A percentile compares a stretch with the other conserved stretches of the same genome.
phyloP scores from a whole-genome alignment of 53 echinoderm and acorn worm genomes.

The Holothuria leucospilota region DNA sequence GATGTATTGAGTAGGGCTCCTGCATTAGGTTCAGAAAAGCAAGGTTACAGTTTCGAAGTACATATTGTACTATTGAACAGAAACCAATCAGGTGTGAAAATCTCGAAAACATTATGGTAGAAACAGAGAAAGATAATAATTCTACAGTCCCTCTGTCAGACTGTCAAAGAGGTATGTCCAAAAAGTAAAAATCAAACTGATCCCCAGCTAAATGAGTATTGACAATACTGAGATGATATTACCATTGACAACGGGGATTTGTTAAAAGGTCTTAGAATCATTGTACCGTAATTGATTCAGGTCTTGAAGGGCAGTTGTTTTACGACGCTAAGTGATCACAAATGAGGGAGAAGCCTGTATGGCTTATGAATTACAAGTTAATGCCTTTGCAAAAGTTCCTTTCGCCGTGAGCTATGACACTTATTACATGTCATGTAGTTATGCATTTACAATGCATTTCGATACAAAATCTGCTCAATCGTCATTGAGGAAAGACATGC shows the following conservation, averaged over 20 bases:
- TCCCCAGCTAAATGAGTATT: conserved; percentile 34
- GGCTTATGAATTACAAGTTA: no score
- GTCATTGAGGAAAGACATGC: conserved; percentile 42
- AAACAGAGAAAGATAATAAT: conserved; percentile 7
- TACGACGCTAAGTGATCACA: no score
- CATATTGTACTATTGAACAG: not conserved
- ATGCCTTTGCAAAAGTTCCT: no score
- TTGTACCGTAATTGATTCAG: no score
- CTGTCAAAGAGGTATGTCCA: conserved; percentile 41
- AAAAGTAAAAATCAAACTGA: conserved; percentile 24
- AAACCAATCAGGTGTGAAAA: not conserved
- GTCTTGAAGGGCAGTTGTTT: no score
- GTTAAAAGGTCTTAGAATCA: conserved; percentile 42
- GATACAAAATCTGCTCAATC: no score
- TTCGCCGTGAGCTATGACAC: no score
- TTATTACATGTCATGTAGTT: no score
- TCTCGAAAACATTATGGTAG: not conserved
- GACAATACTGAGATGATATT: no score
- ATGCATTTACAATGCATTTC: no score
- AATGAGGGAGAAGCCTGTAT: no score
- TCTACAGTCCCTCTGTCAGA: not conserved
- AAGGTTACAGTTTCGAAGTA: not conserved
- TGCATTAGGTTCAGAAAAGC: no score
- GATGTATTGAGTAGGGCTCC: not conserved
- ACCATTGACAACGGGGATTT: conserved; percentile 35